phyloP scores from a whole-genome alignment of 2,797 vertebrate genomes.

The Steatocranus sp. region DNA sequence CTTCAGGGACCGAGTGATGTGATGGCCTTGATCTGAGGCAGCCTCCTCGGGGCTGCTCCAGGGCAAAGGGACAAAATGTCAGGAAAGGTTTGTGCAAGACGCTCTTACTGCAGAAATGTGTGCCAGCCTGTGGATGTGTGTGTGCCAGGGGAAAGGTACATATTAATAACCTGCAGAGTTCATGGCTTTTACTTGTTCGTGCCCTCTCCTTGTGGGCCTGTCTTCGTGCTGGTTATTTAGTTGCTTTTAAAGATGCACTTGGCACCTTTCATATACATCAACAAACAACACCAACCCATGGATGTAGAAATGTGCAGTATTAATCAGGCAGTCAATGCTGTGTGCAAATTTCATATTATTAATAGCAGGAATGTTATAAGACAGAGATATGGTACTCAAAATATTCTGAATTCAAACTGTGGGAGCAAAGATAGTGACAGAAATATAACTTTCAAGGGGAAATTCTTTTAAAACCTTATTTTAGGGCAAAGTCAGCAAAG shows the following conservation, averaged over 20 bases:
- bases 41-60: constrained; percentile 55
- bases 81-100: constrained; percentile 56
- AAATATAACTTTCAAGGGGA: neutral
- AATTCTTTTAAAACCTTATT: neutral
- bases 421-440: neutral
- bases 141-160: neutral
- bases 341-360: fast-evolving
- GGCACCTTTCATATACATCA: neutral
- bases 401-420: neutral
- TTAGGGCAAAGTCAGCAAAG: neutral
- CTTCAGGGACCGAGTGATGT: constrained; percentile 19
- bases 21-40: constrained; percentile 48
- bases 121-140: neutral
- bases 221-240: neutral
- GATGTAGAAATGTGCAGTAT: neutral
- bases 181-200: neutral
- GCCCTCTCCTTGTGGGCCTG: neutral
- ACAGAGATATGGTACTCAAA: neutral
- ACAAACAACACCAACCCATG: neutral
- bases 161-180: constrained; percentile 6
- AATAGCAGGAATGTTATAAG: neutral
- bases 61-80: constrained; percentile 55
- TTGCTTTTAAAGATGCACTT: neutral
- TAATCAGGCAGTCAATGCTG: neutral
- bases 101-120: constrained; percentile 15